These are phyloP conservation scores for Phyllotreta cruciferae DNA, from an alignment of 2,888 invertebrate genomes.

Conservation along the genomic window DNA sequence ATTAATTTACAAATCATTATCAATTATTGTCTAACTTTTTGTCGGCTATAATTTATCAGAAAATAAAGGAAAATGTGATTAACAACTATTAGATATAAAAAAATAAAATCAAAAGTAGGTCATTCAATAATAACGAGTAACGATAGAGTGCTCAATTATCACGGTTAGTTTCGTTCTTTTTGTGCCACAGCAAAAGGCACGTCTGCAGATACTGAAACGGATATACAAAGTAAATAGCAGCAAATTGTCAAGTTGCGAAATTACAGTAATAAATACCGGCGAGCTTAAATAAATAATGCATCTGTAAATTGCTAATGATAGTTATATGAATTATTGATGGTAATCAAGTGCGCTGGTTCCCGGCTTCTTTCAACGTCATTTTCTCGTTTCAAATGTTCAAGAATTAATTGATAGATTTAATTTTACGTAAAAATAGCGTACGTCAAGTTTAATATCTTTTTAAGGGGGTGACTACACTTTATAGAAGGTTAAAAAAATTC, in stretches of 20 bases:
- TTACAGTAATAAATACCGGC: slow-evolving; percentile 30
- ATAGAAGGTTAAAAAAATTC: no score
- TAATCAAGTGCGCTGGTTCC: slow-evolving; percentile 18
- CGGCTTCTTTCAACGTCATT: slow-evolving; percentile 8
- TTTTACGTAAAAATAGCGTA: no score
- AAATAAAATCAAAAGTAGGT: slow-evolving; percentile 9
- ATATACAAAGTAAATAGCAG: slow-evolving; percentile 9
- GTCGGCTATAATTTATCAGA: no score
- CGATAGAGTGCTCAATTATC: slow-evolving; percentile 2
- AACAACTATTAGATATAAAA: background rate
- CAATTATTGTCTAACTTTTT: no score
- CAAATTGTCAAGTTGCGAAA: slow-evolving; percentile 29
- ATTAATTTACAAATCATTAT: no score
- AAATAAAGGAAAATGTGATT: background rate
- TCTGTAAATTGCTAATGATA: slow-evolving; percentile 35
- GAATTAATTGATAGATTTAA: background rate
- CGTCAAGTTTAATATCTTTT: no score
- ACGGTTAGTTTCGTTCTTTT: background rate
- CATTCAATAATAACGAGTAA: slow-evolving; percentile 1
- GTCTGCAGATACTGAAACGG: slow-evolving; percentile 5
- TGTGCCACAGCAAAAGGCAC: background rate
- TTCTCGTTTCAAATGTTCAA: background rate
- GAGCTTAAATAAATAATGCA: slow-evolving; percentile 30
- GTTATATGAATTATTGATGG: slow-evolving; percentile 36
- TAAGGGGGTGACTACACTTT: no score